Evolutionary conservation across 2,113 vertebrate genomes (phyloP).

Genomic region (Chaetodon auriga): DNA sequence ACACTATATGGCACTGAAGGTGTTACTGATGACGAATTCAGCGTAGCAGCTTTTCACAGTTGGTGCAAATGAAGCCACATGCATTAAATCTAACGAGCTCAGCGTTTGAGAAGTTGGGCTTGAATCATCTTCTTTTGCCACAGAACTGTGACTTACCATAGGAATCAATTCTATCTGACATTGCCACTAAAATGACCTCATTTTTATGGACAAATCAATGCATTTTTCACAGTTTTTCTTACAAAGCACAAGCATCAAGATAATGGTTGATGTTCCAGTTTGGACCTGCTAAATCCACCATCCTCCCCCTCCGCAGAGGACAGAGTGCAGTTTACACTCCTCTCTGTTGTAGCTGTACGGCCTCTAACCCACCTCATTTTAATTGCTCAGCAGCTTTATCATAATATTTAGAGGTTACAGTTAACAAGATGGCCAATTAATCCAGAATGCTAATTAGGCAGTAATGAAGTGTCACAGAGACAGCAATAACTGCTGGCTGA

Average conservation of each 20-base stretch:
- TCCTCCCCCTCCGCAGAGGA: conserved; percentile 3
- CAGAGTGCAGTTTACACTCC: background rate
- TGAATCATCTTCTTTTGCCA: no score
- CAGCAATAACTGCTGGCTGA: conserved; percentile 66
- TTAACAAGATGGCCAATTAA: conserved; percentile 80
- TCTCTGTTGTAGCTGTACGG: conserved; percentile 14
- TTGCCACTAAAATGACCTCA: background rate
- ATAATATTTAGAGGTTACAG: conserved; percentile 79
- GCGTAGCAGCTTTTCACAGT: no score
- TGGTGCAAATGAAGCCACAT: background rate
- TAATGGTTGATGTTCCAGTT: background rate
- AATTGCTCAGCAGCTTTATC: conserved; percentile 73
- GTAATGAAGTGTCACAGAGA: conserved; percentile 70
- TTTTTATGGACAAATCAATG: background rate
- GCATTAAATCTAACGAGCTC: background rate
- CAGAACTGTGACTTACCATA: no score
- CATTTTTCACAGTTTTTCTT: background rate
- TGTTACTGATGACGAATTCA: background rate
- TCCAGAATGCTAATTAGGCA: conserved; percentile 73
- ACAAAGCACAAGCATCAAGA: background rate
- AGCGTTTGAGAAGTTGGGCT: no score
- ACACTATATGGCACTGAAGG: background rate
- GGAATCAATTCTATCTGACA: background rate
- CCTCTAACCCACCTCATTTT: conserved; percentile 60
- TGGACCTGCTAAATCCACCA: background rate